These are phyloP conservation scores for Didymodactylos carnosus DNA, from an alignment of 2,888 invertebrate species.

Conservation along the genomic window DNA sequence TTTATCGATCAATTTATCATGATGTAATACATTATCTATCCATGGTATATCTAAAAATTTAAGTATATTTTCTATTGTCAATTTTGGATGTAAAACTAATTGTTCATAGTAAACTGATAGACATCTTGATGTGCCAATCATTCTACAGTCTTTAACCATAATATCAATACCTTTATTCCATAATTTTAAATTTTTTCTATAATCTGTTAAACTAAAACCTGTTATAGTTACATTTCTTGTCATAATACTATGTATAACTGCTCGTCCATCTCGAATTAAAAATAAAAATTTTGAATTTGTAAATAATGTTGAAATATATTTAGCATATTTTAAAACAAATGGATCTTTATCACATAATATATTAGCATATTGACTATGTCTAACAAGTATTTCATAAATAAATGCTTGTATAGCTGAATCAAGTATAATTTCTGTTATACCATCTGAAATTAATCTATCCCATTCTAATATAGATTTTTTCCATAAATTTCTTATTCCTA, in stretches of 20 bases:
- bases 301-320: slow-evolving; percentile 76
- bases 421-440: slow-evolving; percentile 3
- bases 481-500: slow-evolving; percentile 9
- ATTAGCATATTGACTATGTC: slow-evolving; percentile 62
- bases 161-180: slow-evolving; percentile 87
- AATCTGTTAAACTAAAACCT: slow-evolving; percentile 79
- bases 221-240: slow-evolving; percentile 69
- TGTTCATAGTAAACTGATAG: slow-evolving; percentile 86
- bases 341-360: slow-evolving; percentile 97
- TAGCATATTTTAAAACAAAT: slow-evolving; percentile 82
- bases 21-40: slow-evolving; percentile 85
- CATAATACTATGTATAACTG: slow-evolving; percentile 94
- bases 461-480: background rate
- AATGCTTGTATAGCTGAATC: slow-evolving; percentile 11
- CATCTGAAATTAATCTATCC: slow-evolving; percentile 4
- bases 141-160: slow-evolving; percentile 78
- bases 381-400: slow-evolving; percentile 4
- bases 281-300: slow-evolving; percentile 92
- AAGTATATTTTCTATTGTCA: slow-evolving; percentile 67
- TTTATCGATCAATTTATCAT: slow-evolving; percentile 86
- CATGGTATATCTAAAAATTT: slow-evolving; percentile 73
- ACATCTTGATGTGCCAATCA: slow-evolving; percentile 47
- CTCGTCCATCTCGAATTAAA: slow-evolving; percentile 92
- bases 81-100: slow-evolving; percentile 73
- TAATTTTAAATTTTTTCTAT: slow-evolving; percentile 71